Evolutionary conservation across 2,888 invertebrate species (phyloP).

Genomic region (Sabatieria punctata): DNA sequence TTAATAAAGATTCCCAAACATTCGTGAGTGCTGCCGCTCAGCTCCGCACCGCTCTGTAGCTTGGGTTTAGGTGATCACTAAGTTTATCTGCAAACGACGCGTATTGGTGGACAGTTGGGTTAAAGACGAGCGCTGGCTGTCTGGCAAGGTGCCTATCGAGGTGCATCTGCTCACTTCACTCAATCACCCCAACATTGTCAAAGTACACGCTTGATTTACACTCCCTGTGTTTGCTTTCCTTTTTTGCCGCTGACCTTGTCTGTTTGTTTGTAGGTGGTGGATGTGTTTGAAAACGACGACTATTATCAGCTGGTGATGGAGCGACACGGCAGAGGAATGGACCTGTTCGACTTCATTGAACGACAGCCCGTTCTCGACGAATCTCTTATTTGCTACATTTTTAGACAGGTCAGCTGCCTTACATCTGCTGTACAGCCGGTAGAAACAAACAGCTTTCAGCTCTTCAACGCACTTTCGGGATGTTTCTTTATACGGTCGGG

Average conservation of each 20-base stretch:
- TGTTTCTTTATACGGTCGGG: no score
- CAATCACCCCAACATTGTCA: slow-evolving; percentile 50
- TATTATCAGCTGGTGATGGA: slow-evolving; percentile 60
- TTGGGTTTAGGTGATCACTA: slow-evolving; percentile 44
- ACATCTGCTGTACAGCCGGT: neutral
- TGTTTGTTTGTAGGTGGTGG: slow-evolving; percentile 41
- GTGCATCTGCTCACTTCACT: slow-evolving; percentile 48
- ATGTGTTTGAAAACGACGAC: slow-evolving; percentile 50
- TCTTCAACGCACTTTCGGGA: neutral
- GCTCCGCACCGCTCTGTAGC: slow-evolving; percentile 2
- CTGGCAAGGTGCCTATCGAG: slow-evolving; percentile 44
- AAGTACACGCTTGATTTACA: slow-evolving; percentile 17
- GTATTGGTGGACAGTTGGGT: slow-evolving; percentile 51
- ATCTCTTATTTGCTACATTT: slow-evolving; percentile 49
- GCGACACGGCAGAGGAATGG: slow-evolving; percentile 56
- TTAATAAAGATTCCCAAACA: slow-evolving; percentile 44
- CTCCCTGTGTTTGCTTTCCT: neutral
- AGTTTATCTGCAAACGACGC: slow-evolving; percentile 51
- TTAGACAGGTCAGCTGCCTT: slow-evolving; percentile 44
- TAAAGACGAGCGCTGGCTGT: slow-evolving; percentile 35
- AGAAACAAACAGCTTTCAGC: neutral
- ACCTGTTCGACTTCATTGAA: slow-evolving; percentile 59
- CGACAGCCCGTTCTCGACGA: slow-evolving; percentile 50
- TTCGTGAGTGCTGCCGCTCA: no score
- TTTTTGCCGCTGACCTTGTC: neutral